Conservation (phyloP, 2,888 invertebrate genomes). For the Pseudoips prasinana region DNA sequence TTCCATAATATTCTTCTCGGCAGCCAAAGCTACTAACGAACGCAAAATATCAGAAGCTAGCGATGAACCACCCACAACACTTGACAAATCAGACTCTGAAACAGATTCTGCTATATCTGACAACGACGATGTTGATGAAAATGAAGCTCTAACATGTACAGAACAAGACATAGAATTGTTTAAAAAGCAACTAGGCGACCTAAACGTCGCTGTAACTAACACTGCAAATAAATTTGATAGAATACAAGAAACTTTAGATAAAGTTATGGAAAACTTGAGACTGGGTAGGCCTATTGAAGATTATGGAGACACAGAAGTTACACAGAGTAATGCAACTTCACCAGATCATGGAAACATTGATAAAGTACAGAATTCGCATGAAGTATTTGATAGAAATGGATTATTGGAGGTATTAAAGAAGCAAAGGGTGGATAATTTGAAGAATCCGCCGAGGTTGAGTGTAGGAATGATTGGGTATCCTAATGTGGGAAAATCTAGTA, state of each 20-base stretch:
- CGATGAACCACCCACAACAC: slow-evolving; percentile 27
- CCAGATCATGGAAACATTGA: slow-evolving; percentile 17
- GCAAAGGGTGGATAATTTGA: slow-evolving; percentile 63
- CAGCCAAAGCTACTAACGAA: slow-evolving; percentile 83
- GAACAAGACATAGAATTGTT: slow-evolving; percentile 72
- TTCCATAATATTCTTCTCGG: slow-evolving; percentile 95
- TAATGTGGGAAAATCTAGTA: slow-evolving; percentile 99
- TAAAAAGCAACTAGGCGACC: slow-evolving; percentile 72
- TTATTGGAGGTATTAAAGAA: slow-evolving; percentile 87
- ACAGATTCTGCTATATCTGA: slow-evolving; percentile 59
- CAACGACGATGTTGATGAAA: slow-evolving; percentile 41
- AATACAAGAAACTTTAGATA: slow-evolving; percentile 76
- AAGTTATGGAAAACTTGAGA: slow-evolving; percentile 61
- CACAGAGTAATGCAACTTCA: slow-evolving; percentile 7
- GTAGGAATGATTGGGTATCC: slow-evolving; percentile 99
- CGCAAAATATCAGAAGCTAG: slow-evolving; percentile 67
- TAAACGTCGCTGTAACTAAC: slow-evolving; percentile 77
- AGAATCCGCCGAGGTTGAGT: slow-evolving; percentile 84
- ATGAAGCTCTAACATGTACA: slow-evolving; percentile 48
- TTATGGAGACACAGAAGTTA: slow-evolving; percentile 21
- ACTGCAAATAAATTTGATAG: slow-evolving; percentile 79
- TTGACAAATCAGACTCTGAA: slow-evolving; percentile 45
- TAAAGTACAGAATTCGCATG: slow-evolving; percentile 74
- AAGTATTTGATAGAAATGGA: slow-evolving; percentile 85
- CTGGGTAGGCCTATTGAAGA: slow-evolving; percentile 59